Evolutionary conservation across 2,113 vertebrate genomes (phyloP).

Genomic region (Nibea albiflora): DNA sequence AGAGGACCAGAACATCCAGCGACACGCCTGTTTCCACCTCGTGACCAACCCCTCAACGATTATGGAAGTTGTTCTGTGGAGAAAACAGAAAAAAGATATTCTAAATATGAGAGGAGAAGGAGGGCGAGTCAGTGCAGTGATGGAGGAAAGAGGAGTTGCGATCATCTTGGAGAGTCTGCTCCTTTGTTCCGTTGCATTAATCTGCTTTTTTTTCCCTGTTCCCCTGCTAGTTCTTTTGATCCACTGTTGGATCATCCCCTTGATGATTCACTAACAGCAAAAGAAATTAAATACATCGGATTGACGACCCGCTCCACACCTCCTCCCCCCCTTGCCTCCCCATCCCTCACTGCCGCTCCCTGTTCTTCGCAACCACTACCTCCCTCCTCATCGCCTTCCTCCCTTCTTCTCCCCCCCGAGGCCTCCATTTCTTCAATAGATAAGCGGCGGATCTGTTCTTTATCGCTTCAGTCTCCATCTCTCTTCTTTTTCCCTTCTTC

Average conservation of each 20-base stretch:
- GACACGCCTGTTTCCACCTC: neutral
- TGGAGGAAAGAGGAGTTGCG: slow-evolving; percentile 49
- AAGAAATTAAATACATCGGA: slow-evolving; percentile 85
- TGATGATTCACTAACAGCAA: slow-evolving; percentile 84
- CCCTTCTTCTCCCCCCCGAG: slow-evolving; percentile 72
- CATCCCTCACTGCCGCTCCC: slow-evolving; percentile 8
- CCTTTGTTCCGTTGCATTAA: slow-evolving; percentile 81
- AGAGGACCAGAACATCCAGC: slow-evolving; percentile 2
- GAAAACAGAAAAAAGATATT: slow-evolving; percentile 35
- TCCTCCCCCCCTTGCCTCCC: slow-evolving; percentile 8
- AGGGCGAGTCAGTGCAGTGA: slow-evolving; percentile 36
- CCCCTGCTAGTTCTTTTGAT: slow-evolving; percentile 80
- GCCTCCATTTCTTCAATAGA: slow-evolving; percentile 80
- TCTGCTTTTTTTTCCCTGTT: slow-evolving; percentile 74
- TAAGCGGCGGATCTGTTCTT: slow-evolving; percentile 76
- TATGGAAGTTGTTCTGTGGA: slow-evolving; percentile 45
- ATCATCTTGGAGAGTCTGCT: slow-evolving; percentile 72
- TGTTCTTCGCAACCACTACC: slow-evolving; percentile 54
- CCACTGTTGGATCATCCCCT: slow-evolving; percentile 81
- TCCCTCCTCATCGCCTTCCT: slow-evolving; percentile 61
- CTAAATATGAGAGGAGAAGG: slow-evolving; percentile 32
- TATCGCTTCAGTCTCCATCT: slow-evolving; percentile 77
- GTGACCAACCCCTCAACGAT: neutral
- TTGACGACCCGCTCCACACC: slow-evolving; percentile 68
- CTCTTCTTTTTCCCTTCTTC: slow-evolving; percentile 62